Base-by-base conservation (phyloP, 37 sponge, comb jelly and placozoan genomes). In the Diacarnus erythraeanus region DNA sequence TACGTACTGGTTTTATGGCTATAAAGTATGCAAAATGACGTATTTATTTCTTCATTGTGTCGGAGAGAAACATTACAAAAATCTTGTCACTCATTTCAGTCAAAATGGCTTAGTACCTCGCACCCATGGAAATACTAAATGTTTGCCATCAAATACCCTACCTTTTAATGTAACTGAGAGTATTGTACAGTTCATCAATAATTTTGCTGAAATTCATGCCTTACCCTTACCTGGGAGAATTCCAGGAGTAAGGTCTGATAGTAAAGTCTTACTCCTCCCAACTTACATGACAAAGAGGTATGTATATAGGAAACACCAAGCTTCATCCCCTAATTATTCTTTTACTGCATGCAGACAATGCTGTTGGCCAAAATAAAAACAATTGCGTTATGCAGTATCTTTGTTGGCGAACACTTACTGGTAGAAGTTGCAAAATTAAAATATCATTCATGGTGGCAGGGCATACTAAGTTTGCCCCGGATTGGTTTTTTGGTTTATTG, bases 361-460 rank as follows among this genome's bases (percentile, higher is more conserved):
- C 80, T 42, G 80, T 60, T 29, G 86, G 87, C 38, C 80, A 86
- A 61, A 86, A 86, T 44, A 86, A 79, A 43, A 86, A 78, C 29
- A 79, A 86, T 38, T 73, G 57, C 42, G 72, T 76, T 69, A 38
- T 74, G 20, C 42, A 43, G 39, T 86, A 86, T 64, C 59, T 87
- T 12, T 37, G 66, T 4, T 87, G 81, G 81, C 40, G 87, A 27
- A 64, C 75, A 21, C 65, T 69, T 29, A 66, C 42, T 34, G 83
- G 75, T 15, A 30, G 36, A 3, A 38, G 66, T 54, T 42, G 26
- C 15, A 8, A 25, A 8, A 39, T 38, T 6, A 69, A 79, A 31
- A 36, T 76, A 20, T 54, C 38, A 25, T 86, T 86, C 42, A 78
- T 86, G 79, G 35, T 86, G 2, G n/a, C 73, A 22, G 86, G 81